Evolutionary conservation across 2,797 vertebrate genomes (phyloP).

Genomic region (Manis crassicaudata): DNA sequence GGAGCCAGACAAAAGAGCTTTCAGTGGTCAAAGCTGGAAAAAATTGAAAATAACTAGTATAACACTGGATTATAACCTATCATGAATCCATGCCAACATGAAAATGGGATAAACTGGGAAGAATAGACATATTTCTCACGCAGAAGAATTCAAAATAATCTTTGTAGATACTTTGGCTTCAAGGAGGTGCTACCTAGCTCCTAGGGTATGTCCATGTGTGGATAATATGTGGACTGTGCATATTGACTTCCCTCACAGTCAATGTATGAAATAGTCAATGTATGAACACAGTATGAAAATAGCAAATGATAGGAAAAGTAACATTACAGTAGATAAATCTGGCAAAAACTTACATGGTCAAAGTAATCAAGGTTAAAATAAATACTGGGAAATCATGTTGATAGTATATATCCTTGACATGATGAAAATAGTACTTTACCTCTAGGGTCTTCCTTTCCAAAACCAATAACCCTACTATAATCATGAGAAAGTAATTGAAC

Average conservation of each 20-base stretch:
- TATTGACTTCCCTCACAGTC: background rate
- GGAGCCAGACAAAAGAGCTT: background rate
- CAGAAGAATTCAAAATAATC: background rate
- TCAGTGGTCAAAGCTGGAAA: background rate
- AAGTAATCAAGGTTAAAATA: background rate
- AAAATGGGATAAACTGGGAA: background rate
- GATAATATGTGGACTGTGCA: background rate
- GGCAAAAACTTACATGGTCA: background rate
- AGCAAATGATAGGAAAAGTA: background rate
- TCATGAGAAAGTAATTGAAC: background rate
- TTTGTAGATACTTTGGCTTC: background rate
- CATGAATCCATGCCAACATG: background rate
- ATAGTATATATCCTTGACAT: background rate
- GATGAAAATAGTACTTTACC: background rate
- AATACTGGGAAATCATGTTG: background rate
- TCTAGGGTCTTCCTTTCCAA: background rate
- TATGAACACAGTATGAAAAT: background rate
- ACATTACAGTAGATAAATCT: background rate
- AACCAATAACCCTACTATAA: background rate
- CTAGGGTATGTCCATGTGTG: background rate
- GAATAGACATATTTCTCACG: background rate
- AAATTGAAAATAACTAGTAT: background rate
- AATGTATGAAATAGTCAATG: no score
- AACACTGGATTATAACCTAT: background rate
- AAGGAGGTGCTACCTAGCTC: background rate